Evolutionary conservation across 1,140 invertebrate species (phyloP), one percentile per base, ranked within the genome.

Genomic region (Bicyclus anynana): DNA sequence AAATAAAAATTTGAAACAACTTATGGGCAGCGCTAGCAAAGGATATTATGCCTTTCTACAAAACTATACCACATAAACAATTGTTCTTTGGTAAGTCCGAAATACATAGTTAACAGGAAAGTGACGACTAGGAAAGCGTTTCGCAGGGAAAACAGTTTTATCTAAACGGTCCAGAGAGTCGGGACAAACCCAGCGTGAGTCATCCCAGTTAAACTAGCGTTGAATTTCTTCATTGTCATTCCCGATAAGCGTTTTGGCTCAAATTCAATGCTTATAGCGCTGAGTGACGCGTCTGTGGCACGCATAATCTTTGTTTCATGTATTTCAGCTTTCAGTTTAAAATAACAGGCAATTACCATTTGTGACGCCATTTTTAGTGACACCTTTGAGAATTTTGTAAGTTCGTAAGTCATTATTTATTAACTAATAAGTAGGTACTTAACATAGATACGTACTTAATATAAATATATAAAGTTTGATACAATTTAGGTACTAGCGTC

Each of bases 211-310:
- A 18, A 20, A 44, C 56, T 53, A 37, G 27, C 48, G 12, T 14
- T 49, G 56, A 63, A 53, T 59, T 57, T 59, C 57, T 53, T 65
- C 42, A 57, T 56, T 69, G 59, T 65, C 59, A 65, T 54, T 57
- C 37, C 44, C 40, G 50, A 54, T 67, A 44, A 44, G 16, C 27
- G 13, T 59, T 56, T 62, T 65, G 62, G 66, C 66, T 54, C 51
- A 50, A 48, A 40, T 57, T 57, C 54, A 57, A 57, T 50, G 29
- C 29, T 55, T 38, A 5, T 7, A 21, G 21, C 18, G n/a, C 13
- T 37, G 17, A 48, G 27, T 12, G 12, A 37, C 29, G 7, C 21
- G 21, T 2, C 9, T 48, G 13, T n/a, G 17, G 13, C 4, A 51
- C 29, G 17, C 14, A 12, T 20, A 44, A 16, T 38, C 13, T 38